A percentile compares a stretch with the other conserved stretches of the same genome.
Conservation (phyloP, 1,140 invertebrate genomes). For the Drosophila ficusphila region DNA sequence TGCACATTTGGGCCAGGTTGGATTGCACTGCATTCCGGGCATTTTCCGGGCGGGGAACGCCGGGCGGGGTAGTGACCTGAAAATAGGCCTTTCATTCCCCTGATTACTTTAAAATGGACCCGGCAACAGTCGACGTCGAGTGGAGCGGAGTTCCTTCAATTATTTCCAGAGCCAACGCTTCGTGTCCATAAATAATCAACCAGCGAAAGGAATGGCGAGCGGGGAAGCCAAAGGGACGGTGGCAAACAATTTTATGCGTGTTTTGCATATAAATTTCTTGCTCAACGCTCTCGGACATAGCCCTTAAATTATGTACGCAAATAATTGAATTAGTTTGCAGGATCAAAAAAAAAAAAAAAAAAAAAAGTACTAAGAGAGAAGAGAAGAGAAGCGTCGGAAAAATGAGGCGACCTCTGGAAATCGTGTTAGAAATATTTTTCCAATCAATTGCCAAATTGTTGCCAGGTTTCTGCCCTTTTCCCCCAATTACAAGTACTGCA, state of each 20-base stretch:
- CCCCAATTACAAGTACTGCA: neutral
- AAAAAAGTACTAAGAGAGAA: neutral
- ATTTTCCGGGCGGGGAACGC: slow-evolving; percentile 2
- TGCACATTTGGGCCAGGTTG: slow-evolving; percentile 38
- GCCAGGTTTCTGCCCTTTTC: slow-evolving; percentile 23
- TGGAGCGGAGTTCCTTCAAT: slow-evolving; percentile 60
- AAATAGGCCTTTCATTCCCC: slow-evolving; percentile 45
- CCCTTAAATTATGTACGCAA: slow-evolving; percentile 74
- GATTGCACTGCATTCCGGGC: slow-evolving; percentile 43
- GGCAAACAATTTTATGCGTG: slow-evolving; percentile 72
- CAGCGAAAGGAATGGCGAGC: neutral
- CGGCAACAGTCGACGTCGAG: slow-evolving; percentile 6
- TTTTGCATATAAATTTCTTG: slow-evolving; percentile 82
- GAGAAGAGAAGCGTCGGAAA: too few species aligned
- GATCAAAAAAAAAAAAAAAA: neutral
- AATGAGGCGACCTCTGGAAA: slow-evolving; percentile 23
- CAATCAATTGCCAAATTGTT: slow-evolving; percentile 74
- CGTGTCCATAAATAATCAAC: slow-evolving; percentile 78
- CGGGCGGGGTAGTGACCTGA: slow-evolving; percentile 53
- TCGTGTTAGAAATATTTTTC: slow-evolving; percentile 76
- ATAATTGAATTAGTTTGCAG: slow-evolving; percentile 79
- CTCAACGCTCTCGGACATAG: slow-evolving; percentile 43
- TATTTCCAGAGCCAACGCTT: slow-evolving; percentile 61
- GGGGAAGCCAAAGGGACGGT: neutral
- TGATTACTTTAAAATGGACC: slow-evolving; percentile 77